Evolutionary conservation across 1,140 invertebrate species (phyloP).

Genomic region (Tetraneura akinire): DNA sequence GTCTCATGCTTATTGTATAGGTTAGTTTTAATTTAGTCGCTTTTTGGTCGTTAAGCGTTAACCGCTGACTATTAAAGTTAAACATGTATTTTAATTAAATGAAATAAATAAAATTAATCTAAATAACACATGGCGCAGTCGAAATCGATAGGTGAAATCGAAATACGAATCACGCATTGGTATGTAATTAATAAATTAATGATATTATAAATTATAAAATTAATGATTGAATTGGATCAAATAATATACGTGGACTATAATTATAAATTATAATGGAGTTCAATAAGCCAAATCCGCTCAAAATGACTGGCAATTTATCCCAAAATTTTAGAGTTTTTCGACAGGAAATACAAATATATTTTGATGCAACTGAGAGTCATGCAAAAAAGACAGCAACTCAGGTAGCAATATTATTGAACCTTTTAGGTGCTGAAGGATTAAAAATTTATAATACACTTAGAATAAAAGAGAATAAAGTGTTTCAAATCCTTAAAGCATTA

Average conservation of each 20-base stretch:
- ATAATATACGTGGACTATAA: no score
- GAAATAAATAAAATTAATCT: not conserved
- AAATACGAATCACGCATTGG: not conserved
- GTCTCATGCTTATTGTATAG: no score
- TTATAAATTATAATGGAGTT: not conserved
- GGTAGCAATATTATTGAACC: not conserved
- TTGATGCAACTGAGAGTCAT: not conserved
- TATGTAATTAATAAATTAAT: not conserved
- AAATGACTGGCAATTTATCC: not conserved
- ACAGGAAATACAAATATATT: slow-evolving; percentile 4
- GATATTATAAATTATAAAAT: not conserved
- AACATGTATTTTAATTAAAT: no score
- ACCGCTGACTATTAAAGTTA: no score
- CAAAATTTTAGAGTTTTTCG: not conserved
- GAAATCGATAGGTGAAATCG: no score
- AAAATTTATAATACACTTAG: slow-evolving; percentile 3
- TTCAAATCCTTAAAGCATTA: not conserved
- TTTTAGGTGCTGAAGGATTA: not conserved
- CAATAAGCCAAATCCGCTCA: not conserved
- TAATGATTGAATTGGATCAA: not conserved
- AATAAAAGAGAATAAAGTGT: not conserved
- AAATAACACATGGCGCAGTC: not conserved
- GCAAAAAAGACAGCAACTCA: not conserved
- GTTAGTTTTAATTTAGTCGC: no score
- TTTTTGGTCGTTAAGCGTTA: no score